phyloP scores from a whole-genome alignment of 30 jellyfish, hydroid and myxozoan species.

The Hydractinia symbiolongicarpus region DNA sequence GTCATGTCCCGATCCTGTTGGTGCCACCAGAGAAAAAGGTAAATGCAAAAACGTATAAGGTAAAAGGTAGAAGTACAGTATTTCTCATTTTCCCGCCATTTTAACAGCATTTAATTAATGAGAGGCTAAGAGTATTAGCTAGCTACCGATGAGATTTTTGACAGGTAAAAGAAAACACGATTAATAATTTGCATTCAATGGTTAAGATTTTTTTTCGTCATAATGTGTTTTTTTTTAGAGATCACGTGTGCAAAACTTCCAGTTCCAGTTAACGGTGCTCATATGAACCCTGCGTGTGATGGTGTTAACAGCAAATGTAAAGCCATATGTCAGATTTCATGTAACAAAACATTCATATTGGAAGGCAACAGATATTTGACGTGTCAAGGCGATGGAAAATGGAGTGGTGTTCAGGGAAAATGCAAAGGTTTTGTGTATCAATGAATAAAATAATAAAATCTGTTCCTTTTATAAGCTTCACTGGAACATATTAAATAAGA shows the following conservation, averaged over 20 bases:
- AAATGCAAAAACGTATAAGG: background rate
- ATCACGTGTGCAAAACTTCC: conserved; percentile 56
- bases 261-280: conserved; percentile 48
- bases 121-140: too few relatives aligned
- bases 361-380: conserved; percentile 56
- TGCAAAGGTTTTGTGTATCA: conserved; percentile 48
- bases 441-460: too few relatives aligned
- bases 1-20: conserved; percentile 39
- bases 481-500: background rate
- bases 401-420: conserved; percentile 67
- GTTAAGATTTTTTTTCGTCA: too few relatives aligned
- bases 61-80: background rate
- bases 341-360: conserved; percentile 50
- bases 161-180: too few relatives aligned
- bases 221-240: conserved; percentile 23
- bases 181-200: too few relatives aligned
- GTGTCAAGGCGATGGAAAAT: conserved; percentile 59
- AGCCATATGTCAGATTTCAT: conserved; percentile 49
- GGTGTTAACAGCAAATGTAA: conserved; percentile 70
- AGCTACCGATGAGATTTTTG: too few relatives aligned
- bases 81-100: background rate
- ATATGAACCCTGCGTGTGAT: conserved; percentile 60
- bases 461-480: background rate
- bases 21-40: conserved; percentile 57
- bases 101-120: background rate